Evolutionary conservation across 2,888 invertebrate species (phyloP), one percentile per base, ranked within the genome.

Genomic region (Cenopis cana): DNA sequence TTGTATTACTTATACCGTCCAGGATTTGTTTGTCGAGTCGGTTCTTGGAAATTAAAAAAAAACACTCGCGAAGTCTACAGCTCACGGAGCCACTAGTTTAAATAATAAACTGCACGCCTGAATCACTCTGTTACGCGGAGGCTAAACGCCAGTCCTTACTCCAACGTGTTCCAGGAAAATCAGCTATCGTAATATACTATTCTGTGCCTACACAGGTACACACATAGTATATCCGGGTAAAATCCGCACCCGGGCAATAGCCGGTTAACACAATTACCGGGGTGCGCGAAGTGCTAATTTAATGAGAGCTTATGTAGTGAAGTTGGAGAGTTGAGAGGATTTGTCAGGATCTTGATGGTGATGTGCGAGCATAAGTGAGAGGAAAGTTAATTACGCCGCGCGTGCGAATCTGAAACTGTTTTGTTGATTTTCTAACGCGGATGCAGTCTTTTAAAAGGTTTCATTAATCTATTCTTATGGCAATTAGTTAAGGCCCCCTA

Each of bases 231-330:
- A 33, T 18, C 38, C 36, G 24, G 29, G 12, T 38, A 38, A n/a
- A 59, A 41, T 14, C 41, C 41, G 46, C 33, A 50, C 36, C 57
- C 49, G 50, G 55, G 36, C 20, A 50, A 67, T 38, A 68, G 38
- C 68, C 59, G 52, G 68, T 41, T 68, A 68, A 68, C 38, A 59
- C 24, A 68, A 68, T 68, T 68, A 68, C 38, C 24, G 29, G 38
- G 10, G 20, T 5, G 46, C 33, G 56, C 66, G 57, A 50, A 36
- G 59, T 68, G 68, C 46, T 50, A 50, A 59, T 17, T 59, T 59
- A 62, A 62, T 62, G 62, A 62, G 52, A 14, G 50, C 50, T 62
- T 62, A 62, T 62, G 50, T 62, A 38, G 52, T 36, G 62, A 36
- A 62, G 36, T 36, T 56, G 61, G 36, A 36, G 14, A 12, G 24